Evolutionary conservation across 2,797 vertebrate species (phyloP), one percentile per base, ranked within the genome.

Genomic region (Catostomus latipinnis): DNA sequence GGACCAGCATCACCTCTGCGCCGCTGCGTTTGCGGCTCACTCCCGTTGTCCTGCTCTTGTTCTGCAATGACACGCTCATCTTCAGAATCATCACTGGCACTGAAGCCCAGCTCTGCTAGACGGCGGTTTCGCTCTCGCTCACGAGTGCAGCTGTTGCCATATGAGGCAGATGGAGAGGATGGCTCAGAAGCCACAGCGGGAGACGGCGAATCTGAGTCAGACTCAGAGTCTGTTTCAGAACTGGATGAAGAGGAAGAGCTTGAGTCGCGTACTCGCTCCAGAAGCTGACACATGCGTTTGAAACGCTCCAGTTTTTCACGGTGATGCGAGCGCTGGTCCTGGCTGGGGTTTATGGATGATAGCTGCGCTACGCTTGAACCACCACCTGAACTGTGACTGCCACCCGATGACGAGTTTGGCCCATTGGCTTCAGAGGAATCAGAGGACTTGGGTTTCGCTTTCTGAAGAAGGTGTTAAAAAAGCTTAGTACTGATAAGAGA

Each of bases 241-340:
- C 95, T 96, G 0, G 96, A 97, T 22, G 96, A 96, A 0, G 95
- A 94, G 46, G 93, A 94, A 1, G 94, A 93, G 0, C 91, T 95
- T 6, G 94, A 95, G 72, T 94, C 92, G 0, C 94, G 93, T 6
- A 94, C 94, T 0, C 96, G 94, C 87, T 97, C 96, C 81, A 97
- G 88, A 66, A 97, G 91, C 89, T 95, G 94, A 85, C 96, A 97
- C 96, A 96, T 97, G 83, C 95, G 93, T 87, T 96, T 96, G 75
- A 97, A 97, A 10, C 95, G 94, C 83, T 97, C 96, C 53, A 97
- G 91, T 70, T 97, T 97, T 91, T 97, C 96, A 0, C 96, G 83
- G 88, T 97, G 96, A 22, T 96, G 95, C 0, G 95, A 95, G 0
- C 94, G 95, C 85, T 94, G 94, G 80, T 94, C 94, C 0, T 89